phyloP scores from a whole-genome alignment of 2,888 invertebrate genomes.

The Euzophera pinguis region DNA sequence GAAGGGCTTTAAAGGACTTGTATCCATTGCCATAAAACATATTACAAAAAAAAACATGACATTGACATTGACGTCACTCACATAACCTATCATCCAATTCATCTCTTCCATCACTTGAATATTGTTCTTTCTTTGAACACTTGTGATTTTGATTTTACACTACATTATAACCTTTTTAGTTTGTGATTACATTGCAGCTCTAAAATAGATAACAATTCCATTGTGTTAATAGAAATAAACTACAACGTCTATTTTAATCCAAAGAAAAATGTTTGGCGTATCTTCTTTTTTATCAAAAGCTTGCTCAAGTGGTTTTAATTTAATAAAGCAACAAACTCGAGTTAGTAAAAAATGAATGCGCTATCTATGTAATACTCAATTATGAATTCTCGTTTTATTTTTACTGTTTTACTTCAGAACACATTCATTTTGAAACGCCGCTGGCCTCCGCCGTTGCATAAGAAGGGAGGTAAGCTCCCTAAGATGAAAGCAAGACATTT shows the following conservation, averaged over 20 bases:
- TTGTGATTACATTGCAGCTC: too few relatives aligned
- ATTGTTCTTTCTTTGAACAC: too few relatives aligned
- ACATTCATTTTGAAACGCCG: slow-evolving; percentile 86
- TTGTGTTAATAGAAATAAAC: too few relatives aligned
- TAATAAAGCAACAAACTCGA: slow-evolving; percentile 56
- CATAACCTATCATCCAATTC: too few relatives aligned
- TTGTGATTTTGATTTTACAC: too few relatives aligned
- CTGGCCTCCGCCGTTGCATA: slow-evolving; percentile 78
- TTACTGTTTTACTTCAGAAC: slow-evolving; percentile 75
- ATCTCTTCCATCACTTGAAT: too few relatives aligned
- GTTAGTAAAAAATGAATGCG: slow-evolving; percentile 30
- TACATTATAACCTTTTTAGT: too few relatives aligned
- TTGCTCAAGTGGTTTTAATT: slow-evolving; percentile 28
- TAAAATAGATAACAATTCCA: too few relatives aligned
- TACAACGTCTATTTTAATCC: neutral
- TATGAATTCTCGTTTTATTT: neutral
- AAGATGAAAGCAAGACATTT: slow-evolving; percentile 81
- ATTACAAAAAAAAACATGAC: too few relatives aligned
- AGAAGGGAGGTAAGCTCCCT: slow-evolving; percentile 74
- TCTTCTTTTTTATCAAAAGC: slow-evolving; percentile 37
- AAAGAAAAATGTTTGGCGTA: slow-evolving; percentile 46
- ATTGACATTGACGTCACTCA: too few relatives aligned
- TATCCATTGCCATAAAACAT: too few relatives aligned
- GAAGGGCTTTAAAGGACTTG: too few relatives aligned
- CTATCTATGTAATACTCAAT: neutral